Base-by-base conservation (phyloP, 2,113 vertebrate genomes). In the Phyllopteryx taeniolatus region DNA sequence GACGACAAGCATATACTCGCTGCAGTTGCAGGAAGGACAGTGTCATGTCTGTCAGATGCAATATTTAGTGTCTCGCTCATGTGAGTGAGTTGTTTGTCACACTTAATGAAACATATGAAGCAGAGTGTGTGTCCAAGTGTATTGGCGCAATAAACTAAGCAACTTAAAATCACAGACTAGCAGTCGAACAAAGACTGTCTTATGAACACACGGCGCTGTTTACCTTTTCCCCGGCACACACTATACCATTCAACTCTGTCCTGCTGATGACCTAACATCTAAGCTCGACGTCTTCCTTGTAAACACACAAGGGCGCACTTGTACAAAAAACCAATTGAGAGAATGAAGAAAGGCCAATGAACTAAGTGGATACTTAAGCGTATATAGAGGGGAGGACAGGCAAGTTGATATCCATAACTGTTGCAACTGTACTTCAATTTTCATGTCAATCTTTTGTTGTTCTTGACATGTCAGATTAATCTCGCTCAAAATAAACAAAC, bases 201-300 rank as follows among this genome's bases (percentile, higher is more conserved):
- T 72, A 56, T 79, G 71, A 76, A 80, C 35, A 62, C 66, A 65
- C 11, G 54, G 71, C 82, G 83, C 76, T 87, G 82, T 89, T 88
- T 84, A 83, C 76, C 76, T 80, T 81, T 76, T 83, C 79, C 81
- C 68, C 31, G 14, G 70, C 62, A 78, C 79, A 81, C 67, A 39
- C 79, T 69, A 71, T 75, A 59, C 74, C 49, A 82, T 90, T 91
- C 86, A 81, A 77, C 68, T 83, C 79, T 88, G 83, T 91, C 90
- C 86, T 70, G 49, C 68, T 76, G 83, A 85, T 90, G 89, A 91
- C 79, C 86, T 86, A 82, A 83, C 76, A 80, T 77, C 76, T 77
- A 83, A 79, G 75, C 78, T 72, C 59, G 49, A 68, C 35, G 65
- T 90, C 87, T 83, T 83, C 81, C 78, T 42, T 70, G 70, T 82